These are phyloP conservation scores for Bruchidius siliquastri DNA, from an alignment of 2,888 invertebrate species.

Conservation along the genomic window DNA sequence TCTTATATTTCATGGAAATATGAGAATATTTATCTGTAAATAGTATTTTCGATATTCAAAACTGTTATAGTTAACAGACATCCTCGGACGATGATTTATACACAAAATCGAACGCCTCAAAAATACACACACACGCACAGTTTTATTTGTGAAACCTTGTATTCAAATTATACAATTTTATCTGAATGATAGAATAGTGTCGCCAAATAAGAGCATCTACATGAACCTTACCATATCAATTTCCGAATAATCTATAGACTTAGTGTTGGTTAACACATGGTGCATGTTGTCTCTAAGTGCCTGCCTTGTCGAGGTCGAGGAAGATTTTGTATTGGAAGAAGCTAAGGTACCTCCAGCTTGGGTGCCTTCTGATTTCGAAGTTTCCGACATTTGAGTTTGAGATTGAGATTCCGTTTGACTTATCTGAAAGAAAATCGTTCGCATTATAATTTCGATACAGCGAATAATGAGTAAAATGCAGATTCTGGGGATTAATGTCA, in stretches of 20 bases:
- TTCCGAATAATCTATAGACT: conserved; percentile 65
- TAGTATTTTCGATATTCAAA: no score
- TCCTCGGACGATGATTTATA: no score
- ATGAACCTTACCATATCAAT: conserved; percentile 59
- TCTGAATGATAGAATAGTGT: not conserved
- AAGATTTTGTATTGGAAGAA: conserved; percentile 48
- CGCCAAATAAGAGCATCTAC: no score
- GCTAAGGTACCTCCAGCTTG: conserved; percentile 75
- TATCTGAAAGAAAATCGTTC: conserved; percentile 35
- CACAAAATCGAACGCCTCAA: no score
- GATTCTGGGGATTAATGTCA: no score
- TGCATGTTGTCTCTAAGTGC: conserved; percentile 44
- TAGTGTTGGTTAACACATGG: conserved; percentile 51
- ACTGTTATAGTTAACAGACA: no score
- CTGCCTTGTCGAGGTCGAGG: conserved; percentile 56
- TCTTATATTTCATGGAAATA: no score
- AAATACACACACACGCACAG: no score
- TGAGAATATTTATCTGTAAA: no score
- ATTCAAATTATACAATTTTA: no score
- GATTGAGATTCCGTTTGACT: conserved; percentile 44
- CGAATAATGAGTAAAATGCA: no score
- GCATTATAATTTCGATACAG: not conserved
- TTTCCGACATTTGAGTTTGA: conserved; percentile 48
- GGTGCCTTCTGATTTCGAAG: conserved; percentile 72
- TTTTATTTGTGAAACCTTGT: no score